These are phyloP conservation scores for Actinia tenebrosa DNA, from an alignment of 64 coral and sea anemone genomes.

Conservation along the genomic window DNA sequence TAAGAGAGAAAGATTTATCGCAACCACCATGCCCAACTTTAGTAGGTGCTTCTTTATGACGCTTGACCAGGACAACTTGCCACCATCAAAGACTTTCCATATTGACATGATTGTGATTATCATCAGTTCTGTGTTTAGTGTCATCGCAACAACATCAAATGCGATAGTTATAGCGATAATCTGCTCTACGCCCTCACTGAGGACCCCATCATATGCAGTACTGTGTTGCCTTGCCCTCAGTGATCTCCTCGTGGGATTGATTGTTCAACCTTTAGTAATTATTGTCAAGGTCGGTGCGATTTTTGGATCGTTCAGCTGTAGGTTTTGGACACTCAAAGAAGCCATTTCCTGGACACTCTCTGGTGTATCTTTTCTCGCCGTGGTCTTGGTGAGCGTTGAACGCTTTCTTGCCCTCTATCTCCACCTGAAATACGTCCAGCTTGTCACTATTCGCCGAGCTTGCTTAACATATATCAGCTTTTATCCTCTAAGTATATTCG, in stretches of 20 bases:
- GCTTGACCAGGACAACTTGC: not conserved
- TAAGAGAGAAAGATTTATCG: too few relatives aligned
- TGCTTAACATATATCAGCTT: not conserved
- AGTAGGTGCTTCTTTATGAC: not conserved
- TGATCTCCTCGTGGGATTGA: not conserved
- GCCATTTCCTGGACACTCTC: not conserved
- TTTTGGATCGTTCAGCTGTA: not conserved
- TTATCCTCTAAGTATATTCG: not conserved
- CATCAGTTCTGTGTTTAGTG: not conserved
- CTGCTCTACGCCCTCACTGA: not conserved
- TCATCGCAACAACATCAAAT: not conserved
- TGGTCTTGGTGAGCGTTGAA: not conserved
- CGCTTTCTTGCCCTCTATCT: not conserved
- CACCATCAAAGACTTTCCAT: not conserved
- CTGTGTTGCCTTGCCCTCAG: not conserved
- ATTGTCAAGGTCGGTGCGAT: not conserved
- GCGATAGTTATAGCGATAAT: not conserved
- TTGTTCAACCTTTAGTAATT: not conserved
- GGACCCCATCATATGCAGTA: not conserved
- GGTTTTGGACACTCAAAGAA: not conserved
- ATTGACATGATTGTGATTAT: not conserved
- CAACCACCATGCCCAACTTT: not conserved
- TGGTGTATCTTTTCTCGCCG: not conserved
- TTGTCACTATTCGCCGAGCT: not conserved
- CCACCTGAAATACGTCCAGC: not conserved